phyloP scores from a whole-genome alignment of 30 jellyfish, hydroid and myxozoan genomes.

The Aurelia aurita region DNA sequence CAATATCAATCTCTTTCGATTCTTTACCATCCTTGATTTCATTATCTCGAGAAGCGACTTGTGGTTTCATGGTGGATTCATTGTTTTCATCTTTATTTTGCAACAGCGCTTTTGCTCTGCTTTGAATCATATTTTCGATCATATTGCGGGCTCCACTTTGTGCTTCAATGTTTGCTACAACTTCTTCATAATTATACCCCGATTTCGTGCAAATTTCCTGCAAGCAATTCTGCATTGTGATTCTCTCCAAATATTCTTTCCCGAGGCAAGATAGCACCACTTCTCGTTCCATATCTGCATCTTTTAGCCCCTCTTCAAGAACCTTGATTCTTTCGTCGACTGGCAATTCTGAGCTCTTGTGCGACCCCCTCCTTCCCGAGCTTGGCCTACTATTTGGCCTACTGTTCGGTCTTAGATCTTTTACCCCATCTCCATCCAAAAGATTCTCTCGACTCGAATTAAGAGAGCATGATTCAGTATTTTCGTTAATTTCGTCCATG shows the following conservation, averaged over 20 bases:
- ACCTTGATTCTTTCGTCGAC: constrained; percentile 56
- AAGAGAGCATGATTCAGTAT: constrained; percentile 61
- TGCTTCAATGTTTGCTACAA: constrained; percentile 33
- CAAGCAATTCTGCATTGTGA: constrained; percentile 74
- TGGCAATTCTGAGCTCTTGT: constrained; percentile 60
- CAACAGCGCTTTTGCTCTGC: constrained; percentile 48
- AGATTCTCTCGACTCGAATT: constrained; percentile 69
- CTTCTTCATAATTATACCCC: constrained; percentile 65
- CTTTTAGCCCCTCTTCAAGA: constrained; percentile 74
- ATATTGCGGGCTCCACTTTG: constrained; percentile 58
- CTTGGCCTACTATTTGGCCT: constrained; percentile 38
- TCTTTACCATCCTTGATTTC: constrained; percentile 1
- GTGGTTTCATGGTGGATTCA: constrained; percentile 29
- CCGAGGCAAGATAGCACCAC: constrained; percentile 87
- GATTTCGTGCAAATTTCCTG: constrained; percentile 76
- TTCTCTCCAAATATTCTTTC: constrained; percentile 78
- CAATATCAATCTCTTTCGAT: neutral
- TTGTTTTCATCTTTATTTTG: neutral
- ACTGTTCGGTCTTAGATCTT: constrained; percentile 13
- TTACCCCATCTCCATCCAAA: constrained; percentile 43
- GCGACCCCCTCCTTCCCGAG: constrained; percentile 42
- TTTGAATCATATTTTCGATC: constrained; percentile 50
- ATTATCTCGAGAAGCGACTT: neutral
- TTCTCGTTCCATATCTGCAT: constrained; percentile 87
- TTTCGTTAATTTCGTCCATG: constrained; percentile 76